These are phyloP conservation scores for Helicoverpa armigera DNA, from an alignment of 1,140 invertebrate genomes.

Conservation along the genomic window DNA sequence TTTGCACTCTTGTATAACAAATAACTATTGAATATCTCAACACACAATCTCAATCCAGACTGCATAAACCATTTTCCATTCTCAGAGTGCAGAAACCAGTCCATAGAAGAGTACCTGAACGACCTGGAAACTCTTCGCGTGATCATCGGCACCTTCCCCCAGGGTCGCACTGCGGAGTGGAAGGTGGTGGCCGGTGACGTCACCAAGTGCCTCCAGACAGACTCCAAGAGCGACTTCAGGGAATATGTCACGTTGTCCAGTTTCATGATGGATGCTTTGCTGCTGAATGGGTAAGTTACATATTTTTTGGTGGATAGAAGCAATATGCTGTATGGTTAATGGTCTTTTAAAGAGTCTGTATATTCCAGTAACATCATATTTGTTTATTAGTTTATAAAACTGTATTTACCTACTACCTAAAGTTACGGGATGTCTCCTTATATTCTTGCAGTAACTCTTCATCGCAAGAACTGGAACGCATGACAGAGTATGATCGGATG, in stretches of 20 bases:
- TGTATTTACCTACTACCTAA: too few species aligned
- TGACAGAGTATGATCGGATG: constrained; percentile 70
- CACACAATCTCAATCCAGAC: background rate
- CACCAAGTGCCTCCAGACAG: constrained; percentile 74
- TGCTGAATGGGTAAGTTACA: constrained; percentile 88
- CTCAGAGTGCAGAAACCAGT: constrained; percentile 85
- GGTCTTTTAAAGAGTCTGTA: too few species aligned
- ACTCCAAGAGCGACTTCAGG: constrained; percentile 86
- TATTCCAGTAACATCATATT: too few species aligned
- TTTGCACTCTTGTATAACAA: too few species aligned
- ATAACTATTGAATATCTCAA: too few species aligned
- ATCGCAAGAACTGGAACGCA: constrained; percentile 68
- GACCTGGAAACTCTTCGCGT: constrained; percentile 87
- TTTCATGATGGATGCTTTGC: constrained; percentile 87
- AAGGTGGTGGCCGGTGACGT: constrained; percentile 85
- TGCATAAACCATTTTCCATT: constrained; percentile 30
- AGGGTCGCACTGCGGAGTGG: constrained; percentile 74
- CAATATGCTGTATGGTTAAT: too few species aligned
- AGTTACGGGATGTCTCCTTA: background rate
- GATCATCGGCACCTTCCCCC: constrained; percentile 87
- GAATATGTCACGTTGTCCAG: constrained; percentile 87
- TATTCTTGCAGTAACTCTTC: constrained; percentile 69
- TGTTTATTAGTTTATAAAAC: too few species aligned
- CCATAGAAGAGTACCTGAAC: constrained; percentile 84
- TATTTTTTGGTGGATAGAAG: background rate